phyloP scores from a whole-genome alignment of 2,113 vertebrate genomes.

The Neolamprologus hecqui region DNA sequence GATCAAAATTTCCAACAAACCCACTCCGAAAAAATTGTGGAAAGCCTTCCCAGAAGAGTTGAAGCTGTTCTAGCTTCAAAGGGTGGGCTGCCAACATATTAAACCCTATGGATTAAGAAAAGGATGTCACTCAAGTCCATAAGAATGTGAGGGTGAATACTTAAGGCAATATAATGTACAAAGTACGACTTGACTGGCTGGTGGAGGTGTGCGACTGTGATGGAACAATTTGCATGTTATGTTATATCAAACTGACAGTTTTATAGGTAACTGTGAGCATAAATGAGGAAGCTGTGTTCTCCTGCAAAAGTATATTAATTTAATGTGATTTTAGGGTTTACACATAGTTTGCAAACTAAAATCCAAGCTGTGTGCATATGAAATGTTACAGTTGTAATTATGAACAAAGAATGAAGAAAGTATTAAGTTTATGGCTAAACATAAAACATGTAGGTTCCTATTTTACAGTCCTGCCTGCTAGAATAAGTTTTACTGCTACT shows the following conservation, averaged over 20 bases:
- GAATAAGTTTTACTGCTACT: neutral
- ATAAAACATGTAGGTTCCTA: neutral
- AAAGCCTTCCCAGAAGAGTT: neutral
- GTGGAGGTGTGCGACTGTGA: neutral
- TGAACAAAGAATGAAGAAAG: neutral
- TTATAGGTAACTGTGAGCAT: neutral
- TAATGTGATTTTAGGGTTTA: neutral
- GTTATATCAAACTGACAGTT: neutral
- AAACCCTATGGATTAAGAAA: neutral
- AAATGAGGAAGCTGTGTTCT: neutral
- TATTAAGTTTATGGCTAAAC: neutral
- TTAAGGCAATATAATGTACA: neutral
- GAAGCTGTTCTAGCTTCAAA: neutral
- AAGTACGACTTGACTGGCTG: neutral
- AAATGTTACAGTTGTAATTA: neutral
- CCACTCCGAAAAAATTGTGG: fast-evolving
- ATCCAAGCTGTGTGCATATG: neutral
- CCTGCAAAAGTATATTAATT: neutral
- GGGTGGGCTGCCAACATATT: neutral
- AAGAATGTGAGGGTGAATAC: neutral
- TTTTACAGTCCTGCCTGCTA: neutral
- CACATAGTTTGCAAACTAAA: neutral
- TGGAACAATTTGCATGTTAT: neutral
- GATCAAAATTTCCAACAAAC: neutral
- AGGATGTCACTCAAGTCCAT: neutral